Conservation (phyloP, 92 coral and sea anemone genomes). For the Pocillopora grandis region DNA sequence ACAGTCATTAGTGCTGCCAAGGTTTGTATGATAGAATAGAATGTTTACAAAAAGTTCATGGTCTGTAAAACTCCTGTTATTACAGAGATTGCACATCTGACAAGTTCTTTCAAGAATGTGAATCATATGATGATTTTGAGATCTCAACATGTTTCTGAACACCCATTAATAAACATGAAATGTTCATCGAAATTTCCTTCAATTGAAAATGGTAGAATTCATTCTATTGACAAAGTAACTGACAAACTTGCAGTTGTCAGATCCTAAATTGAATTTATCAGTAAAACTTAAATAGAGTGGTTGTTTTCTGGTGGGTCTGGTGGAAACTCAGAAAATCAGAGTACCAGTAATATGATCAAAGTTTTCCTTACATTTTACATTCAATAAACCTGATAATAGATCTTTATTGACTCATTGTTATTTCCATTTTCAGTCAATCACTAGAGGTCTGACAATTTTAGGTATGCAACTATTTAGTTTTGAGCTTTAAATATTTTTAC, state of each 20-base stretch:
- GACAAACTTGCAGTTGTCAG: not conserved
- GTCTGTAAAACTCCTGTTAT: too few species aligned
- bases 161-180: not conserved
- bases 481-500: not conserved
- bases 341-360: too few species aligned
- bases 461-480: conserved; percentile 56
- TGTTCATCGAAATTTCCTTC: not conserved
- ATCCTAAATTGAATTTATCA: too few species aligned
- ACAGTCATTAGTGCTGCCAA: conserved; percentile 96
- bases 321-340: too few species aligned
- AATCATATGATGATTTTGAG: not conserved
- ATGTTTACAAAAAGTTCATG: not conserved
- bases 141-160: not conserved
- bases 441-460: conserved; percentile 94
- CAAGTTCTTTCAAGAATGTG: too few species aligned
- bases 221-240: too few species aligned
- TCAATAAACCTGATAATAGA: not conserved
- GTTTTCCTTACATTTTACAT: too few species aligned
- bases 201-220: not conserved
- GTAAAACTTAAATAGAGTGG: too few species aligned
- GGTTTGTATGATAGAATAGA: conserved; percentile 33
- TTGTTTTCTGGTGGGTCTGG: too few species aligned
- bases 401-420: not conserved
- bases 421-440: conserved; percentile 66
- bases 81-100: too few species aligned